Conservation (phyloP, 2,113 vertebrate genomes). For the Nibea albiflora region DNA sequence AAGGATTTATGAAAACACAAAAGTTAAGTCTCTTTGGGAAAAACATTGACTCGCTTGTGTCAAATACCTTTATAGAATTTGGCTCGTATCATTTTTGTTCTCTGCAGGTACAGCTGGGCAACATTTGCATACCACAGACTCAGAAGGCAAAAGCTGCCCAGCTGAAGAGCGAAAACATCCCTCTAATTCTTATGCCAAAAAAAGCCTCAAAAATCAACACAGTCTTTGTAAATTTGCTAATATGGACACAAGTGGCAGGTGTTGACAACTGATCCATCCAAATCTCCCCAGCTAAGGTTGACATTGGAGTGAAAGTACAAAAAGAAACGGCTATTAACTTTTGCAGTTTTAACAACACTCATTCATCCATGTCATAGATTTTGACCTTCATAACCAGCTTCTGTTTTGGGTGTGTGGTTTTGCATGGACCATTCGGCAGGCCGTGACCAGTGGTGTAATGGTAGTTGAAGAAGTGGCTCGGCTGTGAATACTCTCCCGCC, state of each 20-base stretch:
- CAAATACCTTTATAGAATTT: slow-evolving; percentile 6
- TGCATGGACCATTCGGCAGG: slow-evolving; percentile 72
- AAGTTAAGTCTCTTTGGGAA: background rate
- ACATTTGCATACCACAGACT: slow-evolving; percentile 24
- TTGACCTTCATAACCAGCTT: slow-evolving; percentile 61
- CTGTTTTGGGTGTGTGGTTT: slow-evolving; percentile 62
- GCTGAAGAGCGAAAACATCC: slow-evolving; percentile 30
- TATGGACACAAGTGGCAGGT: slow-evolving; percentile 10
- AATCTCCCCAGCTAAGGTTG: slow-evolving; percentile 81
- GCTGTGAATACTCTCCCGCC: background rate
- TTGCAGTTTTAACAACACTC: slow-evolving; percentile 61
- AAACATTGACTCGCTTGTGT: background rate
- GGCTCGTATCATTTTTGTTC: slow-evolving; percentile 2
- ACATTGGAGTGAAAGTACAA: slow-evolving; percentile 48
- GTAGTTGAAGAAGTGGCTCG: slow-evolving; percentile 10
- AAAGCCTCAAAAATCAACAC: background rate
- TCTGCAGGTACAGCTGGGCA: slow-evolving; percentile 17
- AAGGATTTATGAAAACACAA: background rate
- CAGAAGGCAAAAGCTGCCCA: slow-evolving; percentile 27
- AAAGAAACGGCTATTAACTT: slow-evolving; percentile 50
- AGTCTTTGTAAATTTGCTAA: background rate
- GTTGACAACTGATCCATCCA: slow-evolving; percentile 71
- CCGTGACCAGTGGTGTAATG: slow-evolving; percentile 70
- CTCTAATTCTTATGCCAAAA: background rate
- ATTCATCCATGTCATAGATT: slow-evolving; percentile 63